phyloP scores from a whole-genome alignment of 2,888 invertebrate species.

The Lamellibrachia satsuma region DNA sequence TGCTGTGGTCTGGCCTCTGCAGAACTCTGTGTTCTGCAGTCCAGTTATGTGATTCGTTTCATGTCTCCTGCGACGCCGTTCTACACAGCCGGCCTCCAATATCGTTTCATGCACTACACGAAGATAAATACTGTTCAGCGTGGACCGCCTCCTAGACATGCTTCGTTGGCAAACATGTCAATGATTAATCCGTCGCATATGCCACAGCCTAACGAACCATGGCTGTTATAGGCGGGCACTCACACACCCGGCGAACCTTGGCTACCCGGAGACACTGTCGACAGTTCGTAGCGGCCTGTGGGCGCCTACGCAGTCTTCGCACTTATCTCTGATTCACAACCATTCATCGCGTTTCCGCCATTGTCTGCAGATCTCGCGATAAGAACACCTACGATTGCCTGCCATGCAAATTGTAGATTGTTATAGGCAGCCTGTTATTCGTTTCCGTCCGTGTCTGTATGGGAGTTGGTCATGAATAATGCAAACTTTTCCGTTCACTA shows the following conservation, averaged over 20 bases:
- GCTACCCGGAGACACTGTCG: neutral
- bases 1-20: too few species aligned
- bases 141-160: neutral
- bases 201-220: neutral
- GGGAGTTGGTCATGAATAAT: neutral
- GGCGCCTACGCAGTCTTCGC: neutral
- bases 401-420: neutral
- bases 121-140: neutral
- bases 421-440: neutral
- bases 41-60: too few species aligned
- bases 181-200: neutral
- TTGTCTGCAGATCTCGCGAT: neutral
- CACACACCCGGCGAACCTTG: neutral
- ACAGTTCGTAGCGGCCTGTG: conserved; percentile 10
- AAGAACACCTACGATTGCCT: neutral
- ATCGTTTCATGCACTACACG: too few species aligned
- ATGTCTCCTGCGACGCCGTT: too few species aligned
- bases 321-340: neutral
- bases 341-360: conserved; percentile 2
- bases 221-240: neutral
- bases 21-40: too few species aligned
- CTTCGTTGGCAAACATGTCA: neutral
- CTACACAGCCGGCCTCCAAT: too few species aligned
- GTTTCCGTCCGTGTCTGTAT: neutral
- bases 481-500: neutral